Base-by-base conservation (phyloP, 2,888 invertebrate species). In the Drosophila subquinaria region DNA sequence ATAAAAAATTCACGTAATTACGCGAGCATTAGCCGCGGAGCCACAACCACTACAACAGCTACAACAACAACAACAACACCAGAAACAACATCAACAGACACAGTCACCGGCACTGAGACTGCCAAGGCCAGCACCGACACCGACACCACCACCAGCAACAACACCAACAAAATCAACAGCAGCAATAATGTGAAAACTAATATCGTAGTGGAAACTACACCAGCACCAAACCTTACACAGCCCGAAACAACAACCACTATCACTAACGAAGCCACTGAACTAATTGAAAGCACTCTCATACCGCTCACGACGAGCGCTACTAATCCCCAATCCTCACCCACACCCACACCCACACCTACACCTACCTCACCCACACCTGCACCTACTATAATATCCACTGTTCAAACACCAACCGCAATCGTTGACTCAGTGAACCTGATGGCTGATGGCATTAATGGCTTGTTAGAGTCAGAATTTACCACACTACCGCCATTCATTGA, bases 21-120 rank as follows among this genome's bases (percentile, higher is more conserved):
- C 80, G 89, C 90, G 79, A 92, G 88, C 83, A 91, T 92, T 85
- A 91, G 90, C 73, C 92, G 92, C 85, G 91, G 89, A 82, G 90
- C 88, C 81, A 86, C 85, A 80, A 87, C 87, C 63, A 76, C 82
- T 74, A 79, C 84, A 69, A 55, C 76, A 81, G 57, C 81, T 68
- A 76, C 80, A 81, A 68, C 83, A 76, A 76, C 80, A 81, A 68
- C 83, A 76, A 77, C 80, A 63, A 63, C 81, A 76, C 80, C 70
- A 71, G 73, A 60, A 63, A 76, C 77, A 60, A 76, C 77, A 63
- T 80, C 71, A 60, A 66, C 59, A 57, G 65, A 72, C 68, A 78
- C 70, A 67, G 69, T 63, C 66, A 81, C 60, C 69, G 75, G 70
- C 84, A 77, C 78, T 73, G 80, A 84, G 73, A 87, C 74, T 63